These are phyloP conservation scores for Belonocnema kinseyi DNA, from an alignment of 1,140 invertebrate species.

Conservation along the genomic window DNA sequence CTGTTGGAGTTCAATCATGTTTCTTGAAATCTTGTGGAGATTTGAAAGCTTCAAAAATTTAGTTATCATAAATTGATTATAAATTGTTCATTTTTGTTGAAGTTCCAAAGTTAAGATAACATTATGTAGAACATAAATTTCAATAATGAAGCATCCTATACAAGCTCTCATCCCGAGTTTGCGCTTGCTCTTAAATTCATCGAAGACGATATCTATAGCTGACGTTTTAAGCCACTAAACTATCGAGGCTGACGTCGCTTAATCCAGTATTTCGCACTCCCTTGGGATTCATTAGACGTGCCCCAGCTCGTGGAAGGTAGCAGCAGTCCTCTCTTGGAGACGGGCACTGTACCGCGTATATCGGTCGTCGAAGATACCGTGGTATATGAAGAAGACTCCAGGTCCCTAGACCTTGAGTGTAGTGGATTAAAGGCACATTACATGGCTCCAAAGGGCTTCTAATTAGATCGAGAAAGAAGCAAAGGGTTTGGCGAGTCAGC, in stretches of 20 bases:
- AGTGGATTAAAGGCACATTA: slow-evolving; percentile 73
- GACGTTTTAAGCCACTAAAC: slow-evolving; percentile 54
- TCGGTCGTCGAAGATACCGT: slow-evolving; percentile 58
- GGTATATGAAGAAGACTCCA: slow-evolving; percentile 44
- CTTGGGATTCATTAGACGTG: slow-evolving; percentile 69
- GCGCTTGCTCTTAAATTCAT: slow-evolving; percentile 21
- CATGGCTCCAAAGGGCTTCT: slow-evolving; percentile 68
- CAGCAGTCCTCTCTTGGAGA: slow-evolving; percentile 38
- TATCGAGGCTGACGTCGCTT: slow-evolving; percentile 63
- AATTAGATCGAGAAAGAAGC: slow-evolving; percentile 75
- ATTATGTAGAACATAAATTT: background rate
- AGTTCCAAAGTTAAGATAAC: no score
- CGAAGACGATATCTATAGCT: slow-evolving; percentile 33
- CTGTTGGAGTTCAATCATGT: no score
- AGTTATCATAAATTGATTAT: no score
- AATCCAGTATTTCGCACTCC: slow-evolving; percentile 67
- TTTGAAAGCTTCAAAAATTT: no score
- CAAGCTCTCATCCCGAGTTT: background rate
- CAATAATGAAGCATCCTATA: slow-evolving; percentile 14
- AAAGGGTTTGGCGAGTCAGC: slow-evolving; percentile 72
- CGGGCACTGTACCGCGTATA: background rate
- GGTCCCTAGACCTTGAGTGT: slow-evolving; percentile 55
- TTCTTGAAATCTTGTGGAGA: no score
- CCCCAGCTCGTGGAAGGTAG: slow-evolving; percentile 39
- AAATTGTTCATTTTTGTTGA: no score